These are phyloP conservation scores for Leptoclinus maculatus DNA, from an alignment of 2,797 vertebrate species.

Conservation along the genomic window DNA sequence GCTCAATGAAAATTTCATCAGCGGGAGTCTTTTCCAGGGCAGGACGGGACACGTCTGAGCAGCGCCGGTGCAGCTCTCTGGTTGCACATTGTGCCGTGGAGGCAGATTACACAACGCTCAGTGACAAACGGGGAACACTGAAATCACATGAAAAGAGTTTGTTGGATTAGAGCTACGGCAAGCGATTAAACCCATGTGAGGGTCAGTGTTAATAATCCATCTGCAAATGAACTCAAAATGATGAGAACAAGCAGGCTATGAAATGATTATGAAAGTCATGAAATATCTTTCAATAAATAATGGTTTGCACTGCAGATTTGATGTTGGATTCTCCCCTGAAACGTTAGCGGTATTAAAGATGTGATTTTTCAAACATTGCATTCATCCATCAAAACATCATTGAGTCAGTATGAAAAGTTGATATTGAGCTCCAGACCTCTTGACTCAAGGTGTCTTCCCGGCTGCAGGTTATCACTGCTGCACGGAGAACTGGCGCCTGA, in stretches of 20 bases:
- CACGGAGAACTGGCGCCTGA: conserved; percentile 42
- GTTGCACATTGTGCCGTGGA: conserved; percentile 8
- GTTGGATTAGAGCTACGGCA: conserved; percentile 3
- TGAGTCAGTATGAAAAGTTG: conserved; percentile 42
- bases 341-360: conserved; percentile 6
- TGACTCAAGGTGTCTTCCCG: conserved; percentile 43
- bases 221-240: neutral
- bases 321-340: neutral
- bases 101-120: conserved; percentile 25
- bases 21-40: conserved; percentile 69
- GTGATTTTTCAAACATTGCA: conserved; percentile 22
- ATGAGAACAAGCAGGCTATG: neutral
- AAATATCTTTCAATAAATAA: conserved; percentile 22
- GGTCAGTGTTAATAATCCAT: conserved; percentile 6
- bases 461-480: conserved; percentile 53
- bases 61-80: conserved; percentile 14
- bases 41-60: conserved; percentile 61
- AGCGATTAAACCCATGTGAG: neutral
- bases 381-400: conserved; percentile 33
- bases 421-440: conserved; percentile 22
- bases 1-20: conserved; percentile 84
- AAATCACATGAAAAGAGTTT: conserved; percentile 24
- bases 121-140: conserved; percentile 3
- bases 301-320: conserved; percentile 13
- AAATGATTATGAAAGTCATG: conserved; percentile 12